Base-by-base conservation (phyloP, 2,113 vertebrate genomes). In the Naja naja region DNA sequence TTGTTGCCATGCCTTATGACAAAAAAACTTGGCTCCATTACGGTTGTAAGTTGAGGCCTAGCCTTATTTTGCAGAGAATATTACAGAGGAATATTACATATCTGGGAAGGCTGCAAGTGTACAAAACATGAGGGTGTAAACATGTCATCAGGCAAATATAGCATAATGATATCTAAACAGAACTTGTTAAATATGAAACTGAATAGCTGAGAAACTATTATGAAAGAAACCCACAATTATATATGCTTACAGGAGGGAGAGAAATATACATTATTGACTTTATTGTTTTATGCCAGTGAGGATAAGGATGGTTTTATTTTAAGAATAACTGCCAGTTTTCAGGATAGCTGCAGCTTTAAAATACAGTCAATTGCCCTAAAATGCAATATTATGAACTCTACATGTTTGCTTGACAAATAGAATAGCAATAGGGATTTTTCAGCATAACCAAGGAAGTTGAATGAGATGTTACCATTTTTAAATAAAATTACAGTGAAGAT, bases 401-500 rank as follows among this genome's bases (percentile, higher is more conserved):
- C 74, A 43, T 81, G 6, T 81, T 81, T 81, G 64, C 34, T 54
- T 60, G 88, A 23, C 85, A 49, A 81, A 54, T 90, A 81, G 54
- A 81, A 74, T 55, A 90, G 89, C 88, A 56, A 58, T 27, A 10
- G 12, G 52, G n/a, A 23, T 92, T 89, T 58, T 92, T 45, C 23
- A 56, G 53, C 34, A 89, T 93, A 89, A 89, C 88, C 69, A 89
- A 93, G 69, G 92, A 89, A 93, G 92, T 45, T 90, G 88, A 90
- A 90, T 90, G 89, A 93, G 81, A 90, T 90, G 45, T 53, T 93
- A 34, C 74, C 74, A 56, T 89, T 90, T 87, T 87, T 90, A 87
- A 90, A 90, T 89, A 87, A 93, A 93, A 93, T 93, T 93, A 90
- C 55, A 93, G 92, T 87, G 81, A 90, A 87, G 74, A 55, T 22